A percentile compares a stretch with the other conserved stretches of the same genome.
These are phyloP conservation scores for Etheostoma perlongum DNA, from an alignment of 2,797 vertebrate species.

Conservation along the genomic window DNA sequence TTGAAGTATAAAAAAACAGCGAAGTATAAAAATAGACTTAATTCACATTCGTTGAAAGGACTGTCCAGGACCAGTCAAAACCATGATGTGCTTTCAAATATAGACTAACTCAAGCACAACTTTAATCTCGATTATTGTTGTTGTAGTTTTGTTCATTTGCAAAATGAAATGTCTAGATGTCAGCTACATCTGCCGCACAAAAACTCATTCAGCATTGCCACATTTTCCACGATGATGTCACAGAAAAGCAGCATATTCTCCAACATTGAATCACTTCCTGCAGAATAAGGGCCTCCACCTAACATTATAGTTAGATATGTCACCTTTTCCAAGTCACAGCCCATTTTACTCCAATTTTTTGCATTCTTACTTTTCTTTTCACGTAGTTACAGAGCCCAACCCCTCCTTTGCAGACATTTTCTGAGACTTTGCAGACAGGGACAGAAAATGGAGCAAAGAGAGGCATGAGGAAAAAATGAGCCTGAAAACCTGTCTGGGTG, in stretches of 20 bases:
- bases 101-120: neutral
- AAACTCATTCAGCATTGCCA: slow-evolving; percentile 41
- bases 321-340: slow-evolving; percentile 65
- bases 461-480: slow-evolving; percentile 39
- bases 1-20: slow-evolving; percentile 45
- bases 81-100: neutral
- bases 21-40: slow-evolving; percentile 40
- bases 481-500: slow-evolving; percentile 48
- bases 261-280: slow-evolving; percentile 67
- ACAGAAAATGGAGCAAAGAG: slow-evolving; percentile 53
- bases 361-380: slow-evolving; percentile 35
- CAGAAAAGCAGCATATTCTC: slow-evolving; percentile 41
- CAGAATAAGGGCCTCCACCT: slow-evolving; percentile 61
- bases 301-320: slow-evolving; percentile 60
- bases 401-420: slow-evolving; percentile 10
- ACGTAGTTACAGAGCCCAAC: neutral
- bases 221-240: slow-evolving; percentile 53
- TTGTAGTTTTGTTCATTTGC: slow-evolving; percentile 1
- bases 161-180: slow-evolving; percentile 5
- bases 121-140: slow-evolving; percentile 2
- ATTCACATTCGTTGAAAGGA: slow-evolving; percentile 4
- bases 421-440: slow-evolving; percentile 36
- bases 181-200: slow-evolving; percentile 25
- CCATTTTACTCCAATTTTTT: slow-evolving; percentile 45
- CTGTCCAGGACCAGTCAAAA: neutral